A percentile compares a stretch with the other conserved stretches of the same genome.
phyloP scores from a whole-genome alignment of 2,113 vertebrate species.

The Silurus glanis region DNA sequence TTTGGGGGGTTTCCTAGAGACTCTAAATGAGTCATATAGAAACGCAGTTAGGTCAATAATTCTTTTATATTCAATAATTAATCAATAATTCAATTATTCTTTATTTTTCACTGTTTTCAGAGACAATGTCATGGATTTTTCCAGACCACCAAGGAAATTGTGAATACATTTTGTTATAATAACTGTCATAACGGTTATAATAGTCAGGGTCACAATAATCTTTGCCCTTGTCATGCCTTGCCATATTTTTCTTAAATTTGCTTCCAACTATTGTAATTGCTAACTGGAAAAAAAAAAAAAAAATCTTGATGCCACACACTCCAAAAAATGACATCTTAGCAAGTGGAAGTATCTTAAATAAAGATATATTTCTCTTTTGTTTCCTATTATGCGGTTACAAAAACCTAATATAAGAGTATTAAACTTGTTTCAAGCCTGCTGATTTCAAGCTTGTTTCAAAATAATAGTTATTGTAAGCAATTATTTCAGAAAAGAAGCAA shows the following conservation, averaged over 20 bases:
- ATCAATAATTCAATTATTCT: neutral
- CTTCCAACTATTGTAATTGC: neutral
- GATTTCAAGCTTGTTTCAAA: too few relatives aligned
- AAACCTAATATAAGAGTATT: too few relatives aligned
- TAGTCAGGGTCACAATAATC: neutral
- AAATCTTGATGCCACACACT: neutral
- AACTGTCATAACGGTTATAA: neutral
- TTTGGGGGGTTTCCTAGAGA: neutral
- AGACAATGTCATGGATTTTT: neutral
- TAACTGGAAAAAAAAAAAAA: neutral
- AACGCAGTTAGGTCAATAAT: neutral
- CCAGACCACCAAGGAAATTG: neutral
- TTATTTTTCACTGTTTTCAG: neutral
- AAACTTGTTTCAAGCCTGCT: too few relatives aligned
- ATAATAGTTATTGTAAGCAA: too few relatives aligned
- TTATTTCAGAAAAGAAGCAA: too few relatives aligned
- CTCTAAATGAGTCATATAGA: neutral
- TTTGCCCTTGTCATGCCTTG: neutral
- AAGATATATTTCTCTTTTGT: too few relatives aligned
- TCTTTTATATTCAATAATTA: neutral
- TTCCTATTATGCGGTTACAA: too few relatives aligned
- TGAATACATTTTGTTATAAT: neutral
- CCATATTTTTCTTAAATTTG: neutral
- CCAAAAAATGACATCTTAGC: too few relatives aligned
- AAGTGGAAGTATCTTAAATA: too few relatives aligned